Evolutionary conservation across 2,797 vertebrate genomes (phyloP).

Genomic region (Todus mexicanus): DNA sequence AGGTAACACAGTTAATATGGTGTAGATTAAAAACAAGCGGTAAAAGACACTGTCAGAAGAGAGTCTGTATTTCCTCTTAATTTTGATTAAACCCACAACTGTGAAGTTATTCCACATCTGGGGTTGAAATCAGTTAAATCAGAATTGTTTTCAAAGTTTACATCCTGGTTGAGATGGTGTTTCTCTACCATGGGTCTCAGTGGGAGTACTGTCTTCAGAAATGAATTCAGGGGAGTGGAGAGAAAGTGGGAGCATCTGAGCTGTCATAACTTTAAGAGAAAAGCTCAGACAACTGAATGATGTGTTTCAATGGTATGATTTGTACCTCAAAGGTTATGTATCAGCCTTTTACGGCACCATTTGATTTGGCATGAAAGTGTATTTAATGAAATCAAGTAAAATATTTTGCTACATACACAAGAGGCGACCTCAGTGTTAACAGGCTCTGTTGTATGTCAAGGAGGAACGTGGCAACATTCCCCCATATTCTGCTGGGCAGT

Average conservation of each 20-base stretch:
- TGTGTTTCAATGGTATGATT: not conserved
- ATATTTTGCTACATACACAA: not conserved
- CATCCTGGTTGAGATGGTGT: not conserved
- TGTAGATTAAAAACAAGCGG: not conserved
- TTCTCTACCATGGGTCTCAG: not conserved
- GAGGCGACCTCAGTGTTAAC: not conserved
- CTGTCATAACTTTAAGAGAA: not conserved
- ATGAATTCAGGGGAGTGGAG: not conserved
- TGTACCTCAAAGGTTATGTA: not conserved
- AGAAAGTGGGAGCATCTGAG: not conserved
- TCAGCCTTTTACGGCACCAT: not conserved
- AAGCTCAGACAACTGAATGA: not conserved
- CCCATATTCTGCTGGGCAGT: not conserved
- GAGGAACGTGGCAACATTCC: not conserved
- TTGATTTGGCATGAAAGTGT: not conserved
- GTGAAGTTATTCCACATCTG: not conserved
- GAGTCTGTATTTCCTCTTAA: not conserved
- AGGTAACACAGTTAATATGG: not conserved
- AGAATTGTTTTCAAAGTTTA: not conserved
- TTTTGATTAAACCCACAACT: not conserved
- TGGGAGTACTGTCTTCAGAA: not conserved
- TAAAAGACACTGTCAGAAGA: not conserved
- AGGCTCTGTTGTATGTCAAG: not conserved
- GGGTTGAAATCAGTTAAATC: not conserved
- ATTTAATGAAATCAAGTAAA: not conserved